A percentile compares a stretch with the other conserved stretches of the same genome.
phyloP scores from a whole-genome alignment of 2,797 vertebrate genomes.

The Loriculus beryllinus region DNA sequence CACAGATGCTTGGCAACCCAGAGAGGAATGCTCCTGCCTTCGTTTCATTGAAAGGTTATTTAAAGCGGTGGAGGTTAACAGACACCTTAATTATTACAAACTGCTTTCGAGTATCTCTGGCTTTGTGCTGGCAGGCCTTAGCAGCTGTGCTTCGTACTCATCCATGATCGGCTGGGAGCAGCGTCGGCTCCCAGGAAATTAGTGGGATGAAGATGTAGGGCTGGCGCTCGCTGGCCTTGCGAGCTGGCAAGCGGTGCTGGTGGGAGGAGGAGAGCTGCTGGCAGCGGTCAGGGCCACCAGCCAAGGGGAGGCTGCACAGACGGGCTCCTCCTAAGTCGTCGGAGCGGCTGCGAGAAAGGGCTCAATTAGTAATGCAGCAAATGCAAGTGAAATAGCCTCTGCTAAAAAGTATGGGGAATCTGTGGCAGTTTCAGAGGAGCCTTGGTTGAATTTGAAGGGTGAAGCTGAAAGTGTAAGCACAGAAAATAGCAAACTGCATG shows the following conservation, averaged over 20 bases:
- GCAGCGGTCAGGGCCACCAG: not conserved
- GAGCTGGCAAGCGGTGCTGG: not conserved
- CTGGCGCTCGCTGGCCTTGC: not conserved
- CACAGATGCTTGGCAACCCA: constrained; percentile 52
- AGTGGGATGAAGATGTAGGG: not conserved
- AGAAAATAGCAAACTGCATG: not conserved
- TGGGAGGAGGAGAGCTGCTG: not conserved
- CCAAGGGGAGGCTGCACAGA: not conserved
- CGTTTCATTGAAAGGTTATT: constrained; percentile 12
- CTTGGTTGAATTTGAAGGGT: not conserved
- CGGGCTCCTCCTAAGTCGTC: not conserved
- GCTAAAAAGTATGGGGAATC: not conserved
- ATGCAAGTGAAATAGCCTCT: rapidly evolving
- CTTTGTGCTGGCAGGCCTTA: not conserved
- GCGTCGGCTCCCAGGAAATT: not conserved
- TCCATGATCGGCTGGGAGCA: not conserved
- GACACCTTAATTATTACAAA: constrained; percentile 63
- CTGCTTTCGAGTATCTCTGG: not conserved
- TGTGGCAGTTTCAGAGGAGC: not conserved
- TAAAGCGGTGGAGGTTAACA: constrained; percentile 41
- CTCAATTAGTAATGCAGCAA: not conserved
- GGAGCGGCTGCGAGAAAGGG: not conserved
- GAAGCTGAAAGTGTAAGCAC: not conserved
- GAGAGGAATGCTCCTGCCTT: constrained; percentile 45
- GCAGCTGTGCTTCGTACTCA: not conserved